Percentiles rank a stretch among this genome's conserved stretches.
Evolutionary conservation across 2,888 invertebrate genomes (phyloP).

Genomic region (Xestia c-nigrum): DNA sequence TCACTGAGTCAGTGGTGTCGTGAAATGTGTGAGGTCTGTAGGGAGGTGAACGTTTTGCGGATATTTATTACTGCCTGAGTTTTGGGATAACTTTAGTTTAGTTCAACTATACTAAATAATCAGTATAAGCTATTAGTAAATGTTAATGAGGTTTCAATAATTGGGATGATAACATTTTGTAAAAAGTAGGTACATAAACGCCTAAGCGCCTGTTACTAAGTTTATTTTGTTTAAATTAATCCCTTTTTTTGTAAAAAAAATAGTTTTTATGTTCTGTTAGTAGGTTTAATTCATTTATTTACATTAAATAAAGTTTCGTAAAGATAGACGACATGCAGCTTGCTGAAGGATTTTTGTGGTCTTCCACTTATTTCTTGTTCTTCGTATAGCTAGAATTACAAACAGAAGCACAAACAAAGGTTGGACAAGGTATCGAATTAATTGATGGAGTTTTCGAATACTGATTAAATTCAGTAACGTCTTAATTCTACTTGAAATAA

Average conservation of each 20-base stretch:
- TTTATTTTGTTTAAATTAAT: too few species aligned
- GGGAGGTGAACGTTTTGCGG: slow-evolving; percentile 36
- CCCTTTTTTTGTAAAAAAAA: too few species aligned
- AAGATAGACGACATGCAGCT: background rate
- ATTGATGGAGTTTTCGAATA: slow-evolving; percentile 9
- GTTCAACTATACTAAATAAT: background rate
- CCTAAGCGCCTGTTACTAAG: too few species aligned
- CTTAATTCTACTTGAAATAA: too few species aligned
- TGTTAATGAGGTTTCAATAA: background rate
- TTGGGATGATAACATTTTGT: background rate
- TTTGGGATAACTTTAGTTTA: background rate
- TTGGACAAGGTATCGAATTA: background rate
- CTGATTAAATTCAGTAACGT: background rate
- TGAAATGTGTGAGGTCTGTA: slow-evolving; percentile 1
- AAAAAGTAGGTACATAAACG: too few species aligned
- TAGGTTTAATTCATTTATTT: too few species aligned
- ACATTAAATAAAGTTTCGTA: too few species aligned
- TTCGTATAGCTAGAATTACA: background rate
- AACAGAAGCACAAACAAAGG: background rate
- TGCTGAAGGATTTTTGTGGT: background rate
- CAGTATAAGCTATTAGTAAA: background rate
- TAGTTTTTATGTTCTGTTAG: too few species aligned
- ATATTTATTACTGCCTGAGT: slow-evolving; percentile 21
- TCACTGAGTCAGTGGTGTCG: background rate
- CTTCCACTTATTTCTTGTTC: background rate